Evolutionary conservation across 2,797 vertebrate genomes (phyloP), one percentile per base, ranked within the genome.

Genomic region (Gymnothorax javanicus): DNA sequence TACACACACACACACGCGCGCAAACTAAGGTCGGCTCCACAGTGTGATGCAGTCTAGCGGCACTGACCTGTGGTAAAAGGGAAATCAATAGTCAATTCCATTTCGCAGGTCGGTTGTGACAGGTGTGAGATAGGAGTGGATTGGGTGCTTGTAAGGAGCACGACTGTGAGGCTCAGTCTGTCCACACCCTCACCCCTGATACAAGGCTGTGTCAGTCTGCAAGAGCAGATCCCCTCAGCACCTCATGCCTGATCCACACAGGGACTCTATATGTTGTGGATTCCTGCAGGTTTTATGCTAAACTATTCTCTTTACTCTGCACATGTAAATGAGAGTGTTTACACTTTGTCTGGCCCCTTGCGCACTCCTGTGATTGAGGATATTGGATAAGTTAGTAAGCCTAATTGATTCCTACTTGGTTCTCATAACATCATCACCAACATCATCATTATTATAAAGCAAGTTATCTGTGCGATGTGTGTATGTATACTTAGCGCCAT

Each of bases 41-140:
- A 89, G 89, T 91, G 88, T 93, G 91, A 91, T 17, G 89, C 90
- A 91, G 93, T 92, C 89, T 93, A 92, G 90, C 91, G 88, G 90
- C 90, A 85, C 93, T 95, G 95, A 95, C 95, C 95, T 94, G 95
- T 93, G 92, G 93, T 95, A 93, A 95, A 93, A 87, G 90, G 91
- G 90, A 92, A 92, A 93, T 96, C 95, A 95, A 96, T 96, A 96
- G 95, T 96, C 95, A 95, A 96, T 96, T 96, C 94, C 95, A 96
- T 95, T 96, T 95, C 94, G 94, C 91, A 91, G 93, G 90, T 88
- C 88, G 91, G 85, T 85, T 94, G 93, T 96, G 95, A 96, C 96
- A 95, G 95, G 88, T 95, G 95, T 93, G 92, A 95, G 95, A 96
- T 95, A 95, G 94, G 92, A 95, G 94, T 93, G 92, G 94, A 96